phyloP scores from a whole-genome alignment of 2,113 vertebrate species.

The Malurus alboscapulatus region DNA sequence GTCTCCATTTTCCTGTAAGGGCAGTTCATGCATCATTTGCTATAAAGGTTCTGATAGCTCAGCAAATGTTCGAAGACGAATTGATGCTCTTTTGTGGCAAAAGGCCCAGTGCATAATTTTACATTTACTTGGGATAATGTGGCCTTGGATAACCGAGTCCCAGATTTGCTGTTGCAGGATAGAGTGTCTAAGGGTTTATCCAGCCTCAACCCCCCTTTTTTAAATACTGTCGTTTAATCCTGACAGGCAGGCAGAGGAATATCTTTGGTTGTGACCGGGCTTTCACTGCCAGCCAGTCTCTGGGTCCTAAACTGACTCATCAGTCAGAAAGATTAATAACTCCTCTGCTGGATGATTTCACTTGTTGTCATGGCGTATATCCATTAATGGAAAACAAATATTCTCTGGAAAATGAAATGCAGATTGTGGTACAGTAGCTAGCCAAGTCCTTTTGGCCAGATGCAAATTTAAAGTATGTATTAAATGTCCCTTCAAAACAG shows the following conservation, averaged over 20 bases:
- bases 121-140: conserved; percentile 34
- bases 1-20: conserved; percentile 44
- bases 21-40: conserved; percentile 59
- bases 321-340: conserved; percentile 58
- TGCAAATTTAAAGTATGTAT: background rate
- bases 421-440: background rate
- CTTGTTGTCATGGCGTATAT: conserved; percentile 55
- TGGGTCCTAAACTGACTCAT: conserved; percentile 59
- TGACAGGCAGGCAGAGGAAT: background rate
- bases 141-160: conserved; percentile 52
- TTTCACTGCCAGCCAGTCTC: conserved; percentile 22
- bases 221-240: conserved; percentile 45
- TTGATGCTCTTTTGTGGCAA: conserved; percentile 46
- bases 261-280: conserved; percentile 6
- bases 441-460: conserved; percentile 36
- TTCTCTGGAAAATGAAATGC: conserved; percentile 48
- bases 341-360: conserved; percentile 56
- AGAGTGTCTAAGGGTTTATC: conserved; percentile 40
- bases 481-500: background rate
- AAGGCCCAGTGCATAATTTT: conserved; percentile 50
- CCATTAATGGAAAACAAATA: conserved; percentile 65
- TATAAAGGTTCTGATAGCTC: conserved; percentile 59
- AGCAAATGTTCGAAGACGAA: conserved; percentile 50
- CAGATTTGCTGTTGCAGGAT: conserved; percentile 36
- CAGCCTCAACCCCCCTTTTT: background rate